phyloP scores from a whole-genome alignment of 2,888 invertebrate species.

The Thereva unica region DNA sequence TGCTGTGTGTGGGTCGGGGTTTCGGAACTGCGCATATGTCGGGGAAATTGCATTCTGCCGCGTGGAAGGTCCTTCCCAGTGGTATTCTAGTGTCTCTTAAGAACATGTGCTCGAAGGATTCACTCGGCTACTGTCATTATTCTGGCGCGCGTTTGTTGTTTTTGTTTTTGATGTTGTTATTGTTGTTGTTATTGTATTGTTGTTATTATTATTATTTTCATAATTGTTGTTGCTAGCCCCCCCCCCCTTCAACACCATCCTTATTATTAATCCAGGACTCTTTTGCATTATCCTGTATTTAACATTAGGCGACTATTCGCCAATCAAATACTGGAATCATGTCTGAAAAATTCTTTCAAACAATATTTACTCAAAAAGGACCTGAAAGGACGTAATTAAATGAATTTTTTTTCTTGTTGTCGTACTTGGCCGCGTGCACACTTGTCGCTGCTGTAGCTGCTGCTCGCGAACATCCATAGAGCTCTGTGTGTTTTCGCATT shows the following conservation, averaged over 20 bases:
- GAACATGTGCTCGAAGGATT: conserved; percentile 30
- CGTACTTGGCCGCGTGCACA: neutral
- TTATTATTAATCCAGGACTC: too few relatives aligned
- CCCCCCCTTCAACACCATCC: too few relatives aligned
- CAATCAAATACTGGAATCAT: conserved; percentile 25
- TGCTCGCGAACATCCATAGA: neutral
- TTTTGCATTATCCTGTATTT: too few relatives aligned
- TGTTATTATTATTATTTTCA: neutral
- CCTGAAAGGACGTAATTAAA: conserved; percentile 33
- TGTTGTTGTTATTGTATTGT: neutral
- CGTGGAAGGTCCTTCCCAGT: conserved; percentile 29
- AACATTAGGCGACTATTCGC: neutral
- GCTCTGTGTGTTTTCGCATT: conserved; percentile 1
- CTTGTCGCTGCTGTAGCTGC: conserved; percentile 7
- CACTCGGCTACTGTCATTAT: conserved; percentile 11
- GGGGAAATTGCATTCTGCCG: conserved; percentile 18
- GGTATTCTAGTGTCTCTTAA: conserved; percentile 26
- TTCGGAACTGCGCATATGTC: conserved; percentile 25
- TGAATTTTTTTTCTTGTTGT: conserved; percentile 25
- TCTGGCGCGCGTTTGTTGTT: conserved; percentile 4
- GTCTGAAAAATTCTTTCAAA: conserved; percentile 38
- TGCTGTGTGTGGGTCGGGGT: conserved; percentile 24
- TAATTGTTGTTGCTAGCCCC: too few relatives aligned
- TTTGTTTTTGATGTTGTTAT: conserved; percentile 22
- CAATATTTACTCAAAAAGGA: conserved; percentile 33